These are phyloP conservation scores for Sanderia malayensis DNA, from an alignment of 30 jellyfish, hydroid and myxozoan species.

Conservation along the genomic window DNA sequence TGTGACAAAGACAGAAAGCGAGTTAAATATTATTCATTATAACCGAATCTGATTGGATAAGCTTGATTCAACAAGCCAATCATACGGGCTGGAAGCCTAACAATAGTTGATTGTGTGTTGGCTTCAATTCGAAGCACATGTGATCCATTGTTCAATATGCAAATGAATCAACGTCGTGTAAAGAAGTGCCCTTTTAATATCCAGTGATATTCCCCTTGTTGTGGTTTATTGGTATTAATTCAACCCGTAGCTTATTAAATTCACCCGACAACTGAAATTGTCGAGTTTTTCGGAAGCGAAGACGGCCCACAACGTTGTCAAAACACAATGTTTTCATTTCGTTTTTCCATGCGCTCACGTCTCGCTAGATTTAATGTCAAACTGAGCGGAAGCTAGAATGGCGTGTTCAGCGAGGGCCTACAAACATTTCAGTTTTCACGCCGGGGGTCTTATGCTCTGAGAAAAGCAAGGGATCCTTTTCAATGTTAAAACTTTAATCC, in stretches of 20 bases:
- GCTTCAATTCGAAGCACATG: conserved; percentile 67
- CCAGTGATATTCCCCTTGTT: conserved; percentile 2
- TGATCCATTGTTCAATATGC: conserved; percentile 49
- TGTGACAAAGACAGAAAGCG: conserved; percentile 55
- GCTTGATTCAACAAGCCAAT: conserved; percentile 50
- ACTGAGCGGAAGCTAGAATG: conserved; percentile 68
- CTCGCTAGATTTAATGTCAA: no score
- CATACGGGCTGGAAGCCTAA: no score
- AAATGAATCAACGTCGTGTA: conserved; percentile 30
- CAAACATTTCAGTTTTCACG: conserved; percentile 6
- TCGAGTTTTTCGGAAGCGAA: no score
- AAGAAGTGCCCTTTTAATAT: not conserved
- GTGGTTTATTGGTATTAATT: conserved; percentile 63
- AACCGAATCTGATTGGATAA: conserved; percentile 41
- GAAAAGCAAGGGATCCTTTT: no score
- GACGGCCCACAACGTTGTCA: no score
- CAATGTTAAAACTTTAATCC: no score
- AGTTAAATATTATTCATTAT: conserved; percentile 9
- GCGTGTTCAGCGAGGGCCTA: conserved; percentile 75
- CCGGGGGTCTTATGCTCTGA: conserved; percentile 49
- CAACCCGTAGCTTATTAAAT: no score
- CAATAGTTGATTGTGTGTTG: conserved; percentile 77
- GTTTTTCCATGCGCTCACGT: no score
- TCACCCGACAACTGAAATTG: no score
- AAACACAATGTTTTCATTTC: no score